Percentiles rank a stretch among this genome's conserved stretches.
These are phyloP conservation scores for Syngnathus rostellatus DNA, from an alignment of 2,797 vertebrate species.

Conservation along the genomic window DNA sequence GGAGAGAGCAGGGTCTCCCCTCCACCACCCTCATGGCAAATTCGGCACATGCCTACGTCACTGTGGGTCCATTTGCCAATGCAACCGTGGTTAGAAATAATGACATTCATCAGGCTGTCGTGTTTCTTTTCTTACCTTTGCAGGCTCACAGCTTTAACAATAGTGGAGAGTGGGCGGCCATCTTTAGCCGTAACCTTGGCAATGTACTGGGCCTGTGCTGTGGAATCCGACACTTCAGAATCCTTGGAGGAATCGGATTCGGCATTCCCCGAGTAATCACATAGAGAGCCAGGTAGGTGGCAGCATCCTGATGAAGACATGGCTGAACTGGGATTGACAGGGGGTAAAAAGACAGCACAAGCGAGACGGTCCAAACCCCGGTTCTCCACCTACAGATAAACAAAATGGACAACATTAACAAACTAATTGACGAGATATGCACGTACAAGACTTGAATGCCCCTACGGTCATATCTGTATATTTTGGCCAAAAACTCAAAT, in stretches of 20 bases:
- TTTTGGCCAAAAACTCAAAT: background rate
- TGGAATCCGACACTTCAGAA: slow-evolving; percentile 76
- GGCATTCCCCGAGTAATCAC: slow-evolving; percentile 78
- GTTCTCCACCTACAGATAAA: slow-evolving; percentile 27
- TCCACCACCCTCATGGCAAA: slow-evolving; percentile 91
- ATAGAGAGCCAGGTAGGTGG: slow-evolving; percentile 88
- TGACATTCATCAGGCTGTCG: background rate
- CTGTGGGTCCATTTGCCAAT: slow-evolving; percentile 46
- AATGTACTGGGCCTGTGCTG: slow-evolving; percentile 79
- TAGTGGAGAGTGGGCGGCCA: slow-evolving; percentile 83
- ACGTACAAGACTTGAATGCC: background rate
- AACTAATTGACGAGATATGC: background rate
- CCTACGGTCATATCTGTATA: background rate
- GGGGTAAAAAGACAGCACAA: slow-evolving; percentile 18
- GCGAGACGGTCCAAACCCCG: slow-evolving; percentile 16
- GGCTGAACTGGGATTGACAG: slow-evolving; percentile 55
- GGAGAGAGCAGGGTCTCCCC: slow-evolving; percentile 89
- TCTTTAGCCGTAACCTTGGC: slow-evolving; percentile 92
- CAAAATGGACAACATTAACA: slow-evolving; percentile 11
- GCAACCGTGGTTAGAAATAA: slow-evolving; percentile 7
- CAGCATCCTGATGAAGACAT: slow-evolving; percentile 91
- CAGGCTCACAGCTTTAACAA: slow-evolving; percentile 85
- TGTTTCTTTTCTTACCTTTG: slow-evolving; percentile 75
- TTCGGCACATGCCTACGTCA: slow-evolving; percentile 93
- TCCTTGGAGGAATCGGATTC: slow-evolving; percentile 80